Evolutionary conservation across 2,797 vertebrate species (phyloP).

Genomic region (Enteromius mattozi): DNA sequence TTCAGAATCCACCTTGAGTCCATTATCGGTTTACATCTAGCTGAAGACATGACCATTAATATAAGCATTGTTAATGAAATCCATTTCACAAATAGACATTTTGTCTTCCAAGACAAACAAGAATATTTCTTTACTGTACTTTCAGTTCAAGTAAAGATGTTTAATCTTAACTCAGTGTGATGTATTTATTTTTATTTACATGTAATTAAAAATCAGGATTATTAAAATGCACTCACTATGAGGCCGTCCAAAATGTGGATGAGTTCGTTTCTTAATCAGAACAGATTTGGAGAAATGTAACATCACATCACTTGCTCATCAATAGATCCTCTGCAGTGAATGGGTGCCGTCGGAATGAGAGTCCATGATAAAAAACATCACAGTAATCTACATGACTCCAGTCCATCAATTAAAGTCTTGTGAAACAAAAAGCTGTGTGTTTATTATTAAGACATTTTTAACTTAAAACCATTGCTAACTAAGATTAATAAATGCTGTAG

Average conservation of each 20-base stretch:
- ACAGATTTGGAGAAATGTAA: background rate
- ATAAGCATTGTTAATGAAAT: constrained; percentile 18
- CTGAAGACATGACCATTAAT: constrained; percentile 43
- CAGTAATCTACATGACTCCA: background rate
- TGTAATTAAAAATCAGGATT: background rate
- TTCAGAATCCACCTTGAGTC: constrained; percentile 17
- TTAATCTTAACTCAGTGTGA: constrained; percentile 26
- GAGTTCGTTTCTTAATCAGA: background rate
- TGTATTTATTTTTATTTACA: background rate
- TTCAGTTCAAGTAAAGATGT: constrained; percentile 45
- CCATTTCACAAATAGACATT: background rate
- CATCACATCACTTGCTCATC: background rate
- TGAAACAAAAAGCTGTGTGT: background rate
- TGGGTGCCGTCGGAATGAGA: background rate
- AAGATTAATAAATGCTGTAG: too few species aligned
- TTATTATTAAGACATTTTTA: background rate
- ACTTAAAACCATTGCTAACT: background rate
- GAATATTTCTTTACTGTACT: constrained; percentile 34
- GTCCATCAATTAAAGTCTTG: background rate
- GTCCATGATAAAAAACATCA: background rate
- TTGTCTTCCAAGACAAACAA: constrained; percentile 38
- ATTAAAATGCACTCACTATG: background rate
- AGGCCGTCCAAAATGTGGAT: background rate
- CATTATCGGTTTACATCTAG: constrained; percentile 56
- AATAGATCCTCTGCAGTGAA: background rate